phyloP scores from a whole-genome alignment of 2,888 invertebrate genomes.

The Hyles lineata region DNA sequence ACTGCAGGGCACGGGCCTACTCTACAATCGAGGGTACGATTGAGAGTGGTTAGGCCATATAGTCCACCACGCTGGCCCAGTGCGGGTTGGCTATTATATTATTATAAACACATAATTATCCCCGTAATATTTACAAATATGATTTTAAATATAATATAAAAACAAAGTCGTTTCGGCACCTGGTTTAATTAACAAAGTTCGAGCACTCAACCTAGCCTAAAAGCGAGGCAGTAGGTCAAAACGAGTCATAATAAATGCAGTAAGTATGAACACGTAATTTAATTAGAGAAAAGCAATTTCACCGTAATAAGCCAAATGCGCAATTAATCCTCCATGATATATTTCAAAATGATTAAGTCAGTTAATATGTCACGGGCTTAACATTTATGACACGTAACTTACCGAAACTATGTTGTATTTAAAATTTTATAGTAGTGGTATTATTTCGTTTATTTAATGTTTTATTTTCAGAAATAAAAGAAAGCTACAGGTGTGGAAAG shows the following conservation, averaged over 20 bases:
- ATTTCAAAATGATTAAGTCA: conserved; percentile 19
- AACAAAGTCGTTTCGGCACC: background rate
- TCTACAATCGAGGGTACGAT: too few relatives aligned
- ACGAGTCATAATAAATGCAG: conserved; percentile 39
- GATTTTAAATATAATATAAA: background rate
- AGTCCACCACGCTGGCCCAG: too few relatives aligned
- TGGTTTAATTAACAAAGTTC: conserved; percentile 20
- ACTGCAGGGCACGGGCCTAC: too few relatives aligned
- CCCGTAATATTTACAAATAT: background rate
- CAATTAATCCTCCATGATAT: conserved; percentile 21
- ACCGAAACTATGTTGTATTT: background rate
- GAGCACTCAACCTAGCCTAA: conserved; percentile 19
- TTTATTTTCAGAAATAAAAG: background rate
- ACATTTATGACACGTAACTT: background rate
- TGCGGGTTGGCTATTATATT: too few relatives aligned
- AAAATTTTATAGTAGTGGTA: background rate
- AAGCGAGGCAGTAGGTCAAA: conserved; percentile 33
- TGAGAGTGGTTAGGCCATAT: too few relatives aligned
- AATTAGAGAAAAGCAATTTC: conserved; percentile 30
- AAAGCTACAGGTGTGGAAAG: too few relatives aligned
- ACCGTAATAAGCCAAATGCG: conserved; percentile 23
- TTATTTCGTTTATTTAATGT: background rate
- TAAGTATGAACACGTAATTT: conserved; percentile 33
- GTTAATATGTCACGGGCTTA: conserved; percentile 9
- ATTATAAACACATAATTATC: too few relatives aligned